These are phyloP conservation scores for Micronycteris hirsuta DNA, from an alignment of 2,113 vertebrate genomes.

Conservation along the genomic window DNA sequence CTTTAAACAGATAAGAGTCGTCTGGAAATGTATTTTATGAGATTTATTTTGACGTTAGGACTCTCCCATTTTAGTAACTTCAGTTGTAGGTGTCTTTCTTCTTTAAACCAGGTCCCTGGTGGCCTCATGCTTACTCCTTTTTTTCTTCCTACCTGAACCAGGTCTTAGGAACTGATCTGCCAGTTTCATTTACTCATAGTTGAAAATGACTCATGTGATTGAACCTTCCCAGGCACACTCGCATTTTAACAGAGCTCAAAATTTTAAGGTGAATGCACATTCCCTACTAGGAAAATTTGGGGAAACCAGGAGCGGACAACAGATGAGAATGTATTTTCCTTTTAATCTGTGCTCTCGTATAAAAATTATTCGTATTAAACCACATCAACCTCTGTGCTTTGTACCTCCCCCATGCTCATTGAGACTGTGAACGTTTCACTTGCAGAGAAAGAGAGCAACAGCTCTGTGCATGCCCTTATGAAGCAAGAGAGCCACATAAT, in stretches of 20 bases:
- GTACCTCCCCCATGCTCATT: not conserved
- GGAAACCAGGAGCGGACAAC: not conserved
- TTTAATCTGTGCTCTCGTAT: not conserved
- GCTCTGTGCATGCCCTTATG: not conserved
- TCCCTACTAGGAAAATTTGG: not conserved
- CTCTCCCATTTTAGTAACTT: not conserved
- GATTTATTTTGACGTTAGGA: not conserved
- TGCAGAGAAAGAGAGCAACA: not conserved
- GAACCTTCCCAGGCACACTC: not conserved
- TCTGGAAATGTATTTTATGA: not conserved
- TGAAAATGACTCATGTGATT: constrained; percentile 35
- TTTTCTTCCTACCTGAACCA: not conserved
- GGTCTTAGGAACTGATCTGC: not conserved
- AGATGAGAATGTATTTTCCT: constrained; percentile 14
- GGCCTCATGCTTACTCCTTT: not conserved
- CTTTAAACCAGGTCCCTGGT: not conserved
- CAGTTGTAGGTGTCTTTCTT: not conserved
- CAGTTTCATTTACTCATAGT: constrained; percentile 7
- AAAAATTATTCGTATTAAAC: not conserved
- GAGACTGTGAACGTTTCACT: not conserved
- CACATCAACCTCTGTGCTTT: not conserved
- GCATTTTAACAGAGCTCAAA: constrained; percentile 26
- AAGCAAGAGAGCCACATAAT: not conserved
- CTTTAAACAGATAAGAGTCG: not conserved
- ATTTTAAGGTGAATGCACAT: not conserved